Percentiles rank a stretch among this genome's conserved stretches.
Conservation (phyloP, 2,888 invertebrate genomes). For the Tridacna gigas region DNA sequence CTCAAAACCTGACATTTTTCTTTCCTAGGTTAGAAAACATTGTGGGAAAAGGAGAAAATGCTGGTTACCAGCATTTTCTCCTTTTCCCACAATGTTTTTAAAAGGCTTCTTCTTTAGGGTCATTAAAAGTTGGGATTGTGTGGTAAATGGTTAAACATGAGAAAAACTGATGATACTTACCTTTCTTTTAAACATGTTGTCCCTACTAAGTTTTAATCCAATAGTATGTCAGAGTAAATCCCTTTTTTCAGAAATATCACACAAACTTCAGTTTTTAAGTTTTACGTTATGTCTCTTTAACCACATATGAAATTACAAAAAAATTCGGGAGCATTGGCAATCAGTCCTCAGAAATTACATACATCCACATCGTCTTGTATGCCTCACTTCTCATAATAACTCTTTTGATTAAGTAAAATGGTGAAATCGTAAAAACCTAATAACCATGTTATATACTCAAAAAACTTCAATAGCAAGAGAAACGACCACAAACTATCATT, state of each 20-base stretch:
- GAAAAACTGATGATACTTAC: neutral
- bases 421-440: neutral
- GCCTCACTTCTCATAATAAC: constrained; percentile 4
- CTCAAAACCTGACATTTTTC: no score
- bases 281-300: no score
- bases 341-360: no score
- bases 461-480: no score
- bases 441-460: no score
- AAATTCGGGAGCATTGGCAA: no score
- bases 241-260: constrained; percentile 3
- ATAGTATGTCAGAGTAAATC: constrained; percentile 1
- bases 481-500: no score
- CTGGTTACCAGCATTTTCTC: no score
- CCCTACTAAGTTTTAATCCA: neutral
- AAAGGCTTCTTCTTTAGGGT: neutral
- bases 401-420: constrained; percentile 7
- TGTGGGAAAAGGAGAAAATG: no score
- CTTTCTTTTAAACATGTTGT: constrained; percentile 28
- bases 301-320: no score
- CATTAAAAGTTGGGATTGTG: neutral
- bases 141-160: neutral
- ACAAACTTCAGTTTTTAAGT: neutral
- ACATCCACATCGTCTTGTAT: neutral
- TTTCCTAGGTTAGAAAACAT: no score
- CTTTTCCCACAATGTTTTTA: no score